Evolutionary conservation across 1,140 invertebrate genomes (phyloP).

Genomic region (Tetragonula clypearis): DNA sequence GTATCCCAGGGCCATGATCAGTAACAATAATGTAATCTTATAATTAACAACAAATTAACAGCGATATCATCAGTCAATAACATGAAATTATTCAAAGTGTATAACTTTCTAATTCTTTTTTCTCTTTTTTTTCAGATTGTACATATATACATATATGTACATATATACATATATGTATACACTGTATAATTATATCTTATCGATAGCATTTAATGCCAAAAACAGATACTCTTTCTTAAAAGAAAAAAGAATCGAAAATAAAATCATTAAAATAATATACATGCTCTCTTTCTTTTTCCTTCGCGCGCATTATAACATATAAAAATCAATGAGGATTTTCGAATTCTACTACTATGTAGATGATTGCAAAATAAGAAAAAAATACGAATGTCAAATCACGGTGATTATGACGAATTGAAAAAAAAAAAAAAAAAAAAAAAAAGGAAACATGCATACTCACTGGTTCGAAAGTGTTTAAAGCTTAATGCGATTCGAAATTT

Average conservation of each 20-base stretch:
- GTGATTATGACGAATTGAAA: constrained; percentile 18
- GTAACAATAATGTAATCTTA: constrained; percentile 60
- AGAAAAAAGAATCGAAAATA: constrained; percentile 24
- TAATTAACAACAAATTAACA: constrained; percentile 70
- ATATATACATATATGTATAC: background rate
- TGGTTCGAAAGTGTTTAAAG: constrained; percentile 60
- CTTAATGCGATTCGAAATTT: constrained; percentile 43
- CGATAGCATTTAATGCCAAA: constrained; percentile 59
- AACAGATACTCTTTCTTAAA: constrained; percentile 47
- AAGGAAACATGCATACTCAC: constrained; percentile 23
- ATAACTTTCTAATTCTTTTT: background rate
- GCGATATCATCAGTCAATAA: constrained; percentile 67
- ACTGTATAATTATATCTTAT: constrained; percentile 31
- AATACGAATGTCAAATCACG: constrained; percentile 44
- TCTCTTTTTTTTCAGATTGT: background rate
- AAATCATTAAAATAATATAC: constrained; percentile 41
- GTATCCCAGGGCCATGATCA: constrained; percentile 71
- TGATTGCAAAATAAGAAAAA: constrained; percentile 53
- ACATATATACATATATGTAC: background rate
- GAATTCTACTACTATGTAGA: constrained; percentile 19
- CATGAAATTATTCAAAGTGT: constrained; percentile 47
- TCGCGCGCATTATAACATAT: background rate
- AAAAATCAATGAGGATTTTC: constrained; percentile 13
- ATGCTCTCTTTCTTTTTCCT: background rate
- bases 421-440: constrained; percentile 6